These are phyloP conservation scores for Meta bourneti DNA, from an alignment of 2,888 invertebrate genomes.

Conservation along the genomic window DNA sequence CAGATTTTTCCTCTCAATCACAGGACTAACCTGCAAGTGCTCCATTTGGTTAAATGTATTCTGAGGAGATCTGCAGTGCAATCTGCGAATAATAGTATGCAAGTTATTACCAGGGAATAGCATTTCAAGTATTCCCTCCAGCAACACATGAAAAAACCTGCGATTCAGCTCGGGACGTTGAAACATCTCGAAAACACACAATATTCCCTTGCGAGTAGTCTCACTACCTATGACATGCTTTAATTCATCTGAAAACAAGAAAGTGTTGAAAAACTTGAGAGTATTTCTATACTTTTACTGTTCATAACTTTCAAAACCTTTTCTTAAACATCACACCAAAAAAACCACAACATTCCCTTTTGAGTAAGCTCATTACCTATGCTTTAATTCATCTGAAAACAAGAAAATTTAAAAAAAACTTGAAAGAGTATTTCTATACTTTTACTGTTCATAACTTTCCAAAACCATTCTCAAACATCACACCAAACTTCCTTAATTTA, in stretches of 20 bases:
- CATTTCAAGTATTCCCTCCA: slow-evolving; percentile 90
- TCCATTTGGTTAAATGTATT: slow-evolving; percentile 50
- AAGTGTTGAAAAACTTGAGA: not conserved
- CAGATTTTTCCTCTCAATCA: slow-evolving; percentile 62
- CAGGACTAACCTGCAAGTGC: slow-evolving; percentile 59
- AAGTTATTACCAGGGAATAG: slow-evolving; percentile 91
- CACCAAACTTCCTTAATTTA: no score
- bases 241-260: slow-evolving; percentile 87
- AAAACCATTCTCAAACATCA: no score
- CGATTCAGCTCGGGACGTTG: slow-evolving; percentile 92
- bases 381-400: slow-evolving; percentile 89
- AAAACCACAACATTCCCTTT: slow-evolving; percentile 91
- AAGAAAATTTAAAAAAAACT: not conserved
- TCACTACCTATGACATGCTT: slow-evolving; percentile 94
- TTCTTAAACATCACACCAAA: no score
- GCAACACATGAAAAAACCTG: slow-evolving; percentile 89
- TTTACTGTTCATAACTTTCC: no score
- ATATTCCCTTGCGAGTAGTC: slow-evolving; percentile 89
- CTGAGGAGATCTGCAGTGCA: slow-evolving; percentile 84
- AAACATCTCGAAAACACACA: slow-evolving; percentile 92
- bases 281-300: no score
- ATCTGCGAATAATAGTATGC: slow-evolving; percentile 86
- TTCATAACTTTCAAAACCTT: no score
- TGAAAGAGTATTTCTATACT: no score
- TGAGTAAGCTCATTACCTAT: slow-evolving; percentile 93